Evolutionary conservation across 2,113 vertebrate genomes (phyloP).

Genomic region (Cyanoderma ruficeps): DNA sequence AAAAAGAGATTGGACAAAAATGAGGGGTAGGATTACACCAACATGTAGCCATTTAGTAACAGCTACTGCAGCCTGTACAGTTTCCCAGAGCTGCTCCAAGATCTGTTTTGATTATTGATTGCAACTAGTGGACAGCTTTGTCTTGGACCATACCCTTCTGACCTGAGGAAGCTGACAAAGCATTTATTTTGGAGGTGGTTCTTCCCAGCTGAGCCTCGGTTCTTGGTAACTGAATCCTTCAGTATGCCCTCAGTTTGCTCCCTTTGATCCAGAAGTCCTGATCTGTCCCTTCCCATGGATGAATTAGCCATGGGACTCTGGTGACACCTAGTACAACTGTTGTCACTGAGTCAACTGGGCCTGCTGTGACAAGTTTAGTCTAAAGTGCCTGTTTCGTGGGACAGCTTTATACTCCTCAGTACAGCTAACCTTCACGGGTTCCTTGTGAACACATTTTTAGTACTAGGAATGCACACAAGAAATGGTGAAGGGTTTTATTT

Average conservation of each 20-base stretch:
- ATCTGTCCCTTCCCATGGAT: not conserved
- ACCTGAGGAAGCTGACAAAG: not conserved
- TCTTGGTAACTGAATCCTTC: not conserved
- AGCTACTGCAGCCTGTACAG: not conserved
- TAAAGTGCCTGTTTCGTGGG: not conserved
- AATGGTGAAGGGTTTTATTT: not conserved
- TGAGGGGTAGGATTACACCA: not conserved
- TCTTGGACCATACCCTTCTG: not conserved
- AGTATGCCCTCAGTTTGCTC: accelerated
- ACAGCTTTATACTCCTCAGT: not conserved
- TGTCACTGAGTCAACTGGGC: not conserved
- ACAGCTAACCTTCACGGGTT: not conserved
- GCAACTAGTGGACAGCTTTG: not conserved
- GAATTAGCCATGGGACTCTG: not conserved
- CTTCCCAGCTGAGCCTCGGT: not conserved
- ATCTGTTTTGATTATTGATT: not conserved
- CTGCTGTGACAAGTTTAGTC: not conserved
- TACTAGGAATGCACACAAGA: not conserved
- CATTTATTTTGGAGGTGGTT: not conserved
- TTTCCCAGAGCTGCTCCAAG: not conserved
- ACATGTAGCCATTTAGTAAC: not conserved
- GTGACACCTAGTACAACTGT: not conserved
- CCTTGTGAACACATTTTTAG: not conserved
- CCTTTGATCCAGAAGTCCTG: not conserved
- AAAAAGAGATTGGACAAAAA: not conserved